phyloP scores from a whole-genome alignment of 2,113 vertebrate genomes.

The Callithrix jacchus region DNA sequence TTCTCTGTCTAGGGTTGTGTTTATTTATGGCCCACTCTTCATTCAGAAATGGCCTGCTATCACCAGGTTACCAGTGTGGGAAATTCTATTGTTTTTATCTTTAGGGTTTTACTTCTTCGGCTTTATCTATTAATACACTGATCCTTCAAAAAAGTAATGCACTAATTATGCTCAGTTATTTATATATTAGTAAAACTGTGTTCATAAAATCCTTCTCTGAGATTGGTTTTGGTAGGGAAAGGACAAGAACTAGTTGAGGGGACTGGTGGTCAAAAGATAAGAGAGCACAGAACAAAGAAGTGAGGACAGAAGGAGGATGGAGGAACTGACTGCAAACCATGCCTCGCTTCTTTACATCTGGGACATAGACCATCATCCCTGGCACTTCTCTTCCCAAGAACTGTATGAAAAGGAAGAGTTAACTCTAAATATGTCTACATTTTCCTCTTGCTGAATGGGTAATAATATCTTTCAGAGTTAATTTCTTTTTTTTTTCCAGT shows the following conservation, averaged over 20 bases:
- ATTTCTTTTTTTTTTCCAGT: slow-evolving; percentile 66
- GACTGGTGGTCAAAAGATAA: background rate
- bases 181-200: background rate
- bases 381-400: background rate
- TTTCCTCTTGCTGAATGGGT: slow-evolving; percentile 62
- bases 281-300: background rate
- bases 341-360: background rate
- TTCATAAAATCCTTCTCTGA: slow-evolving; percentile 21
- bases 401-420: slow-evolving; percentile 28
- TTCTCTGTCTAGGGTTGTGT: background rate
- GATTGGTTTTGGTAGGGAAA: slow-evolving; percentile 9
- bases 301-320: background rate
- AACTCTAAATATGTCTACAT: slow-evolving; percentile 51
- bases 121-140: background rate
- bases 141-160: background rate
- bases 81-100: background rate
- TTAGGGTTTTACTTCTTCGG: background rate
- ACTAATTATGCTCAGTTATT: background rate
- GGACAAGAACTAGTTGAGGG: background rate
- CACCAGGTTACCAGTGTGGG: background rate
- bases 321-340: background rate
- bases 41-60: background rate
- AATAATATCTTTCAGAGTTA: slow-evolving; percentile 67
- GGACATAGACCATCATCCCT: background rate
- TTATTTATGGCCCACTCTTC: background rate